These are phyloP conservation scores for Drosophila fungiperda DNA, from an alignment of 2,888 invertebrate genomes.

Conservation along the genomic window DNA sequence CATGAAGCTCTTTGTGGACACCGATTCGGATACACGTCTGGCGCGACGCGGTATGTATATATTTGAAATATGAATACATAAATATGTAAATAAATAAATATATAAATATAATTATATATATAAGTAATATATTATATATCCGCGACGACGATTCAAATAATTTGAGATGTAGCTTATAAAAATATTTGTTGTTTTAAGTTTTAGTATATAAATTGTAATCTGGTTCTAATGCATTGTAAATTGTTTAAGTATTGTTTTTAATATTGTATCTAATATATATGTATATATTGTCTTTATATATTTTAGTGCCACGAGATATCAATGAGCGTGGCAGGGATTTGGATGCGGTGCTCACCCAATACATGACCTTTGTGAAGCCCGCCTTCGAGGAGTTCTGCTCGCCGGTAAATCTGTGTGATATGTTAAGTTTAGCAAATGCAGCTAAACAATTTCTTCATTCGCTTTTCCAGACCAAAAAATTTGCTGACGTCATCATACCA, in stretches of 20 bases:
- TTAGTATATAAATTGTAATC: neutral
- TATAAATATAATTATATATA: neutral
- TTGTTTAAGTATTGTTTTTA: neutral
- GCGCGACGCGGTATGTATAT: constrained; percentile 93
- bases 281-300: neutral
- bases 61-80: neutral
- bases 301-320: constrained; percentile 96
- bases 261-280: neutral
- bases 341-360: constrained; percentile 97
- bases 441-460: neutral
- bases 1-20: constrained; percentile 99
- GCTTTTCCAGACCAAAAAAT: constrained; percentile 96
- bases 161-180: neutral
- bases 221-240: neutral
- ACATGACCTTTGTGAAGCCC: constrained; percentile 99
- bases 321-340: constrained; percentile 97
- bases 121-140: neutral
- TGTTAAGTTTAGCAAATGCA: neutral
- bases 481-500: constrained; percentile 99
- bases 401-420: constrained; percentile 88
- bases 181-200: neutral
- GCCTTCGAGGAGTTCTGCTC: constrained; percentile 99
- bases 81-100: neutral
- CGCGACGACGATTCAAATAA: neutral
- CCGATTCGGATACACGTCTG: constrained; percentile 98